Conservation (phyloP, 2,888 invertebrate species). For the Entomobrya multifasciata region DNA sequence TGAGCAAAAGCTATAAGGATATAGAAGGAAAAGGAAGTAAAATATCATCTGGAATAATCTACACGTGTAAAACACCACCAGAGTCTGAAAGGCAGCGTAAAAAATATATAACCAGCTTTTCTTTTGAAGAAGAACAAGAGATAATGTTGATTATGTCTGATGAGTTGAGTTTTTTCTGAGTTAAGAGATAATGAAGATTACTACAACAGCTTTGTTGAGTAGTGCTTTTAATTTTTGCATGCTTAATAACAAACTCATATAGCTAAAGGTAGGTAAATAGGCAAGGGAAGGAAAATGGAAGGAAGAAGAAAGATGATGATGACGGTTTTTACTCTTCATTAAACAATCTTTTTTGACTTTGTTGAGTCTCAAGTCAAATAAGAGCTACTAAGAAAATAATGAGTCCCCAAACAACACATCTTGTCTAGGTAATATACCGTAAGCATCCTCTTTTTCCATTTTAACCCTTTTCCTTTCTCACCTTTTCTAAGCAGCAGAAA, state of each 20-base stretch:
- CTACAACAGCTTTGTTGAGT: no score
- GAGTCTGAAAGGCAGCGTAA: not conserved
- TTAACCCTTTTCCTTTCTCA: conserved; percentile 34
- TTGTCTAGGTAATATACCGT: no score
- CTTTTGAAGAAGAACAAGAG: not conserved
- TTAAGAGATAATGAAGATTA: conserved; percentile 46
- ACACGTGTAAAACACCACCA: conserved; percentile 58
- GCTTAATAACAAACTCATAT: no score
- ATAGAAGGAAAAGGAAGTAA: conserved; percentile 7
- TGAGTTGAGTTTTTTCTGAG: no score
- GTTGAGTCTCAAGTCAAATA: not conserved
- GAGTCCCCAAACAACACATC: conserved; percentile 39
- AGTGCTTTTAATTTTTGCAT: no score
- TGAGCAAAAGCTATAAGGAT: no score
- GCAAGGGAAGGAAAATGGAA: no score
- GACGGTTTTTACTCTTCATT: conserved; percentile 61
- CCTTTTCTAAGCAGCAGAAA: no score
- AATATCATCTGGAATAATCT: conserved; percentile 59
- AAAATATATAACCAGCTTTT: not conserved
- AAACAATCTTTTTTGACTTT: no score
- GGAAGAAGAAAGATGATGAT: conserved; percentile 20
- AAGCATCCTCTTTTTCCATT: conserved; percentile 19
- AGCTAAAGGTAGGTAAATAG: no score
- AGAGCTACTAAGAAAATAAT: conserved; percentile 26
- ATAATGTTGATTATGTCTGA: conserved; percentile 32